Evolutionary conservation across 1,140 invertebrate species (phyloP).

Genomic region (Drosophila elegans): DNA sequence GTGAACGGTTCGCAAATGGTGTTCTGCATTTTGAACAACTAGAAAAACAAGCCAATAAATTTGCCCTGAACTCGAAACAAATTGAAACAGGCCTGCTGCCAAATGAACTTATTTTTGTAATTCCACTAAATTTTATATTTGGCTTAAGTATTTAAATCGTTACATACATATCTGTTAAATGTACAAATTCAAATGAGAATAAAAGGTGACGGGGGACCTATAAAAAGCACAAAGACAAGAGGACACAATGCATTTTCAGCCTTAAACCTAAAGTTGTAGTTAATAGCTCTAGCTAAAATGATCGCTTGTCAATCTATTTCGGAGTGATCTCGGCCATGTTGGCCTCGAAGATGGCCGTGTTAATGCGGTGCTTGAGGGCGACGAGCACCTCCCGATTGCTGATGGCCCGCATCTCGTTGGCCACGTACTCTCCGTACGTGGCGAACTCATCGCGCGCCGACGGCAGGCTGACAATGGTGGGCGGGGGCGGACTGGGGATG

Average conservation of each 20-base stretch:
- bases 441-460: conserved; percentile 69
- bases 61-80: neutral
- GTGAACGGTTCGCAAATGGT: conserved; percentile 67
- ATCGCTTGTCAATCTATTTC: conserved; percentile 53
- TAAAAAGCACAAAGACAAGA: conserved; percentile 32
- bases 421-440: conserved; percentile 81
- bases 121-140: conserved; percentile 73
- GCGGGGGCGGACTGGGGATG: conserved; percentile 28
- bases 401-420: conserved; percentile 81
- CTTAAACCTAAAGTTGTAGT: conserved; percentile 58
- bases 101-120: conserved; percentile 15
- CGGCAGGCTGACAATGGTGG: conserved; percentile 25
- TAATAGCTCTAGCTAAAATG: conserved; percentile 47
- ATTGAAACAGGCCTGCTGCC: conserved; percentile 7
- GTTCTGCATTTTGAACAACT: conserved; percentile 29
- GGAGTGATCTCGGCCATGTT: conserved; percentile 78
- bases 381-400: conserved; percentile 72
- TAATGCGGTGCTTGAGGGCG: conserved; percentile 82
- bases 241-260: conserved; percentile 26
- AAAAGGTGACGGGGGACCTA: conserved; percentile 8
- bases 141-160: conserved; percentile 72
- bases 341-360: conserved; percentile 82
- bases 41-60: conserved; percentile 4
- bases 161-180: conserved; percentile 62
- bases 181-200: conserved; percentile 61